Evolutionary conservation across 2,797 vertebrate species (phyloP).

Genomic region (Sardinella longiceps): DNA sequence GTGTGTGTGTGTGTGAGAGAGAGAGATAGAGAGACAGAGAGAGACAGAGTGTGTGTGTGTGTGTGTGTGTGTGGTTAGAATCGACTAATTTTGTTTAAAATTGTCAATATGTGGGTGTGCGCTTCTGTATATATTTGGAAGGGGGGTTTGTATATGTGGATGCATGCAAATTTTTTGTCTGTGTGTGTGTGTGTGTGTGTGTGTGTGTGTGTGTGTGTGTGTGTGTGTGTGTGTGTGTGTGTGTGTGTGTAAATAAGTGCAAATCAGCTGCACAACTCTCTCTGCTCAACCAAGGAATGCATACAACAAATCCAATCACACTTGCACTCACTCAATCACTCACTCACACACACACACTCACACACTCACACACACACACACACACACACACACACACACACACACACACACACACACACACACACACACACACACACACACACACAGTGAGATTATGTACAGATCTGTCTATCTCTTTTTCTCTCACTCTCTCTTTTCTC

Average conservation of each 20-base stretch:
- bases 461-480: background rate
- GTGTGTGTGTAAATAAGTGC: background rate
- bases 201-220: background rate
- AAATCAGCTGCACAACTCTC: background rate
- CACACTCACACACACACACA: background rate
- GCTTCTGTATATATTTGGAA: background rate
- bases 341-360: background rate
- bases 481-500: too few species aligned
- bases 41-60: background rate
- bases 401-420: slow-evolving; percentile 3
- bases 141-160: background rate
- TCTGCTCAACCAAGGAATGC: slow-evolving; percentile 8
- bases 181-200: slow-evolving; percentile 8
- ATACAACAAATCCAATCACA: background rate
- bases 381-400: background rate
- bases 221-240: background rate
- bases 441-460: background rate
- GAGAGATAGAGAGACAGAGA: too few species aligned
- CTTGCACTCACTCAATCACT: background rate
- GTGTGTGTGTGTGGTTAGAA: too few species aligned
- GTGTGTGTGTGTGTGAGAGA: too few species aligned
- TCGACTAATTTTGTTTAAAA: too few species aligned
- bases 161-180: background rate
- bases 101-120: background rate
- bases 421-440: slow-evolving; percentile 1